These are phyloP conservation scores for Geodia barretti DNA, from an alignment of 37 sponge, comb jelly and placozoan species.

Conservation along the genomic window DNA sequence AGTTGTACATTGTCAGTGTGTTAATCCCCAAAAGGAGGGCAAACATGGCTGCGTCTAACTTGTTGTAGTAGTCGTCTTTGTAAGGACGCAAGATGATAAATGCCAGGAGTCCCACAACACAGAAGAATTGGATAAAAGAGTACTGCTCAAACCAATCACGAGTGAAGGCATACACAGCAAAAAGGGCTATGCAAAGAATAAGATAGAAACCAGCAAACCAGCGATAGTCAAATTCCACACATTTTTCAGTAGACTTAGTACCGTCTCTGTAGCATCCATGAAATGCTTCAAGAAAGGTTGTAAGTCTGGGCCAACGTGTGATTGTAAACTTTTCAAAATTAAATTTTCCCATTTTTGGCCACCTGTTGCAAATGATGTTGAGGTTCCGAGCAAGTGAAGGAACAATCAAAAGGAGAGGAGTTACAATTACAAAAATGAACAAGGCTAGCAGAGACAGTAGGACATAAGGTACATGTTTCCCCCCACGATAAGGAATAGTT, in stretches of 20 bases:
- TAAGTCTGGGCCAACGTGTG: too few relatives aligned
- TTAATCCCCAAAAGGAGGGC: constrained; percentile 35
- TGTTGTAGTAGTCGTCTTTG: constrained; percentile 45
- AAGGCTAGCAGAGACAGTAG: constrained; percentile 24
- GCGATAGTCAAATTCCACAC: constrained; percentile 13
- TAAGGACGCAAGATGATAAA: constrained; percentile 60
- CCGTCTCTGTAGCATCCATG: constrained; percentile 70
- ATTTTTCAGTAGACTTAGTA: constrained; percentile 9
- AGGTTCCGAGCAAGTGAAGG: too few relatives aligned
- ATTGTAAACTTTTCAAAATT: too few relatives aligned
- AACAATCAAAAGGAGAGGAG: constrained; percentile 38
- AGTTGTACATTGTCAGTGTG: constrained; percentile 53
- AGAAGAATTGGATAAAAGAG: constrained; percentile 17
- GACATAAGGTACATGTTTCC: constrained; percentile 32
- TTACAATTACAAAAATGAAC: constrained; percentile 30
- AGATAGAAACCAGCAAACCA: constrained; percentile 83
- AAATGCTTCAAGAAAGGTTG: constrained; percentile 55
- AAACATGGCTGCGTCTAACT: constrained; percentile 56
- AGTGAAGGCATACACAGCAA: constrained; percentile 46
- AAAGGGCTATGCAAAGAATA: constrained; percentile 41
- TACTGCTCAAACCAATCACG: constrained; percentile 27
- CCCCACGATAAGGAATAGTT: constrained; percentile 7
- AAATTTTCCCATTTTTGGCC: too few relatives aligned
- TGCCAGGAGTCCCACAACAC: constrained; percentile 12
- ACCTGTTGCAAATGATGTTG: too few relatives aligned